Evolutionary conservation across 2,113 vertebrate species (phyloP).

Genomic region (Indri indri): DNA sequence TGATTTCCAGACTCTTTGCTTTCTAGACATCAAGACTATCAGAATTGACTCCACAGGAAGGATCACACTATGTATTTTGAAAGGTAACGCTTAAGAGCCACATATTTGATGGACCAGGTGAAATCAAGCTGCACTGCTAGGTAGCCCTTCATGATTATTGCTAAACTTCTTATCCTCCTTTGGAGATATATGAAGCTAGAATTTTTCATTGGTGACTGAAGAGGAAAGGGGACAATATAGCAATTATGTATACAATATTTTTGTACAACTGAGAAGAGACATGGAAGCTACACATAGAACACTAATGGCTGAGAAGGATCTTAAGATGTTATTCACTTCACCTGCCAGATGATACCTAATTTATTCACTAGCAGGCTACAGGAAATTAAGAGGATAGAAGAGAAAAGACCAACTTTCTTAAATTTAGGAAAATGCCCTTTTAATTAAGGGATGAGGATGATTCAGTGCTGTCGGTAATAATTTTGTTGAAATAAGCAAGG

Average conservation of each 20-base stretch:
- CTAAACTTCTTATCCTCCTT: not conserved
- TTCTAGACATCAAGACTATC: not conserved
- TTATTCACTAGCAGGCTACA: not conserved
- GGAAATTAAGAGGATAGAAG: not conserved
- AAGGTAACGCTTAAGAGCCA: not conserved
- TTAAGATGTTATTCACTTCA: not conserved
- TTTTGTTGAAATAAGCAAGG: not conserved
- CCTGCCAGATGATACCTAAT: conserved; percentile 8
- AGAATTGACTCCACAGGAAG: not conserved
- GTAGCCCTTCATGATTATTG: not conserved
- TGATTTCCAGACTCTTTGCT: not conserved
- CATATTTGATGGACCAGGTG: not conserved
- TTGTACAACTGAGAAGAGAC: not conserved
- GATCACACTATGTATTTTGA: not conserved
- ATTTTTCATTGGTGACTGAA: not conserved
- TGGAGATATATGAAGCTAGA: not conserved
- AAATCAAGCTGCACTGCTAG: not conserved
- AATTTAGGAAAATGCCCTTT: conserved; percentile 39
- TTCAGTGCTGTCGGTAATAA: not conserved
- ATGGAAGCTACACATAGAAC: not conserved
- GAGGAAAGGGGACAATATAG: not conserved
- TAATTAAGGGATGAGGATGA: not conserved
- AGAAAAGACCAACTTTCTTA: not conserved
- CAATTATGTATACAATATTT: not conserved
- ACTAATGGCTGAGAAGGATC: not conserved